These are phyloP conservation scores for Ambastaia sidthimunki DNA, from an alignment of 2,797 vertebrate genomes.

Conservation along the genomic window DNA sequence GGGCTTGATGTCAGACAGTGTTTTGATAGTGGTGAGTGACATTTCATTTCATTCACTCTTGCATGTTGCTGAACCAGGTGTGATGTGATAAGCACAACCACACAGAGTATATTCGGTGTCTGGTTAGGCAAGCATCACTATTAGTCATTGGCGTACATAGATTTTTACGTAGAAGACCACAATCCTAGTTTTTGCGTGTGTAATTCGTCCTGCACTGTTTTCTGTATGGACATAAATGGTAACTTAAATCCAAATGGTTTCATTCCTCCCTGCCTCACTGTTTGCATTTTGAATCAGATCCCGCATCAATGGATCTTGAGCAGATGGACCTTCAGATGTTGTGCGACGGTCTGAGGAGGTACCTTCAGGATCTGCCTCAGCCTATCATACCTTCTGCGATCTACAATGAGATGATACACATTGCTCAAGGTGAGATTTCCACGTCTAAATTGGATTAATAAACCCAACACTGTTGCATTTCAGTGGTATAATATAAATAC, in stretches of 20 bases:
- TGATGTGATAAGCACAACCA: too few species aligned
- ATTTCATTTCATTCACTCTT: neutral
- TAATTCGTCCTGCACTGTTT: too few species aligned
- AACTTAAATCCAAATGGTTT: neutral
- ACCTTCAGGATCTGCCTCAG: constrained; percentile 92
- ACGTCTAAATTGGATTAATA: neutral
- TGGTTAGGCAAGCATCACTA: too few species aligned
- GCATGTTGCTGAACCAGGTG: neutral
- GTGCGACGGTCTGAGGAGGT: constrained; percentile 88
- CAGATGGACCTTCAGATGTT: constrained; percentile 86
- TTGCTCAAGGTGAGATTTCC: constrained; percentile 86
- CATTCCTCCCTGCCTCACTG: neutral
- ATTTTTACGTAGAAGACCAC: too few species aligned
- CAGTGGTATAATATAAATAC: neutral
- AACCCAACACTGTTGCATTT: neutral
- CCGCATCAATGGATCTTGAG: constrained; percentile 82
- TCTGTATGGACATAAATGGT: too few species aligned
- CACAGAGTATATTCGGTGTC: too few species aligned
- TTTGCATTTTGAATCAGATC: constrained; percentile 66
- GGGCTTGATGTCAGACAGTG: constrained; percentile 88
- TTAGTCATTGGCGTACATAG: too few species aligned
- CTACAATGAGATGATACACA: constrained; percentile 86
- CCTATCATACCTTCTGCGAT: constrained; percentile 86
- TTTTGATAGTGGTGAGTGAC: constrained; percentile 87
- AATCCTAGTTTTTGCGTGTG: too few species aligned